A percentile compares a stretch with the other conserved stretches of the same genome.
phyloP scores from a whole-genome alignment of 2,113 vertebrate species.

The Proteles cristata region DNA sequence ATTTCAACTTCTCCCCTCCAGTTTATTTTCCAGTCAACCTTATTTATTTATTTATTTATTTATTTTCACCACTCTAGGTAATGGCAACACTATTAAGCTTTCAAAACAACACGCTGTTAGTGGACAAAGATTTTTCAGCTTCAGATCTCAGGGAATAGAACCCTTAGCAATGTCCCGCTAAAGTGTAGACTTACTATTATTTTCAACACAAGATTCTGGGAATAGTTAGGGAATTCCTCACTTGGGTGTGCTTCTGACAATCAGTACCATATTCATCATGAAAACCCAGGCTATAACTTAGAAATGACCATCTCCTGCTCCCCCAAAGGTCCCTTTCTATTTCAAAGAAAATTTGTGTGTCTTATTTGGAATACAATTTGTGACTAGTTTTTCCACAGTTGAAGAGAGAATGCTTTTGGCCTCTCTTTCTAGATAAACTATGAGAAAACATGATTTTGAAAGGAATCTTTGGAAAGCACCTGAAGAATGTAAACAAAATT shows the following conservation, averaged over 20 bases:
- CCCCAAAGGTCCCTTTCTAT: neutral
- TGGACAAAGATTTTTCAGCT: neutral
- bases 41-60: neutral
- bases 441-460: constrained; percentile 25
- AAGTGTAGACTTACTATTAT: neutral
- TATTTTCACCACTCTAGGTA: neutral
- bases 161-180: neutral
- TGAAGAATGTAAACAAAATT: constrained; percentile 37
- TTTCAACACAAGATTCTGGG: neutral
- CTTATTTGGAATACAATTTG: neutral
- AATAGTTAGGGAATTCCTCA: neutral
- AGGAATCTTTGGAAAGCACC: constrained; percentile 17
- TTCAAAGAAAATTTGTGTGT: constrained; percentile 4
- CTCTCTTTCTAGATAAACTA: constrained; percentile 2
- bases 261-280: neutral
- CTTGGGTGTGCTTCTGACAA: constrained; percentile 6
- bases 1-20: neutral
- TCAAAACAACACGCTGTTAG: neutral
- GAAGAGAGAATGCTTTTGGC: neutral
- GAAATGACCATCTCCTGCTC: neutral
- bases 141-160: neutral
- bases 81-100: neutral
- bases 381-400: neutral
- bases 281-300: neutral
- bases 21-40: neutral